Evolutionary conservation across 2,113 vertebrate species (phyloP).

Genomic region (Suncus etruscus): DNA sequence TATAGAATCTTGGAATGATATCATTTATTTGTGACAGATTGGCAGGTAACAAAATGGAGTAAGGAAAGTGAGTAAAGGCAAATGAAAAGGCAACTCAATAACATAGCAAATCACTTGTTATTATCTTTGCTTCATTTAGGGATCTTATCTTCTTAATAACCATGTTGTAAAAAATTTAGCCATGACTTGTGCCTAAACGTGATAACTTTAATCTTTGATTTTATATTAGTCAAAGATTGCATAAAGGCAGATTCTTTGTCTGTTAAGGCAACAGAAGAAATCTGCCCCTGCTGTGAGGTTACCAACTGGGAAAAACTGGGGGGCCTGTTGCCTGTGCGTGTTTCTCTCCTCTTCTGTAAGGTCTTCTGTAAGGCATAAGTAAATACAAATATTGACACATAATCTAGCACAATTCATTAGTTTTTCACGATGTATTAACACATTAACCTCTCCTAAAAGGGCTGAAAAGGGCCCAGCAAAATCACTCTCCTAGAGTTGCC

Average conservation of each 20-base stretch:
- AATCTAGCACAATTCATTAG: neutral
- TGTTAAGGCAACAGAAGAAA: too few relatives aligned
- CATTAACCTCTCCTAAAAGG: too few relatives aligned
- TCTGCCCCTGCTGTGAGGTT: too few relatives aligned
- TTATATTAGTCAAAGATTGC: too few relatives aligned
- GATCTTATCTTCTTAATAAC: neutral
- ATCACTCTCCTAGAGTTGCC: too few relatives aligned
- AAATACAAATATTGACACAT: neutral
- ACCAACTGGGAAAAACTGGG: neutral
- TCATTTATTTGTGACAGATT: conserved; percentile 6
- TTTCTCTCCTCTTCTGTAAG: too few relatives aligned
- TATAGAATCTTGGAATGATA: neutral
- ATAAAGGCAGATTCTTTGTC: too few relatives aligned
- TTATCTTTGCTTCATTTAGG: accelerated
- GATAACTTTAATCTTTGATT: too few relatives aligned
- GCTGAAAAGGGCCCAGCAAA: too few relatives aligned
- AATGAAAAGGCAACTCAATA: neutral
- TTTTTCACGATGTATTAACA: neutral
- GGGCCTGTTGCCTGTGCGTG: neutral
- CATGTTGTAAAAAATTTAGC: too few relatives aligned
- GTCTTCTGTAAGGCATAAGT: too few relatives aligned
- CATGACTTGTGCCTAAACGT: too few relatives aligned
- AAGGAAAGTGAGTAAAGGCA: neutral
- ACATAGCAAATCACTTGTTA: neutral
- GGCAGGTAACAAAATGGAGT: neutral